Base-by-base conservation (phyloP, 1,140 invertebrate species). In the Leptopilina clavipes region DNA sequence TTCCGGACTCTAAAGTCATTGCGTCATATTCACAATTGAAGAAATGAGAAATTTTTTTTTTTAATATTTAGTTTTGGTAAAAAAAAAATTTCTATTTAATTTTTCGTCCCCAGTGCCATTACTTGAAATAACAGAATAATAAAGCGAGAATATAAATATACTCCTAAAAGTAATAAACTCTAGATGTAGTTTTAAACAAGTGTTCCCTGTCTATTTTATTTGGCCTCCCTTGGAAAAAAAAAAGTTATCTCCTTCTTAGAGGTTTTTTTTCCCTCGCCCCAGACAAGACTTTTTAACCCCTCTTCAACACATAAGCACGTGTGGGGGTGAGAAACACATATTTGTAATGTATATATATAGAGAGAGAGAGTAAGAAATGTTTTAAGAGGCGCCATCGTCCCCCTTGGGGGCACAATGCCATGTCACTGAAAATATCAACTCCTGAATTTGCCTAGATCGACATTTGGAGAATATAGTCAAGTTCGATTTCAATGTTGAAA, bases 271-370 rank as follows among this genome's bases (percentile, higher is more conserved):
- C 10, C 18, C 10, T 18, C 25, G 17, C 19, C 11, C 54, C 19
- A 59, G 19, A 59, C 54, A 22, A 59, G 54, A 65, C 56, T 65
- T 65, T 65, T 65, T 65, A 65, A 65, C 56, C 56, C n/a, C 12
- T 65, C 56, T 11, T 65, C 56, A 65, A 31, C 56, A 31, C 5
- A 31, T 31, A 31, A 31, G 5, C 22, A 7, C 7, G 37, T 31
- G 7, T 40, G 37, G 25, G 56, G 56, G 56, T 65, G 56, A 31
- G 12, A 65, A 65, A 65, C 22, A n/a, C 22, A n/a, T 19, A 59
- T 65, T 65, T 65, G 56, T 65, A 65, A 65, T 37, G 9, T 40
- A 40, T 40, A 40, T 40, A 8, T 40, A 9, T 40, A 40, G 2
- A 40, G 2, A 40, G 1, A 40, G 25, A 31, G 25, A n/a, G 25